Base-by-base conservation (phyloP, 1,140 invertebrate genomes). In the Drosophila chauvacae region DNA sequence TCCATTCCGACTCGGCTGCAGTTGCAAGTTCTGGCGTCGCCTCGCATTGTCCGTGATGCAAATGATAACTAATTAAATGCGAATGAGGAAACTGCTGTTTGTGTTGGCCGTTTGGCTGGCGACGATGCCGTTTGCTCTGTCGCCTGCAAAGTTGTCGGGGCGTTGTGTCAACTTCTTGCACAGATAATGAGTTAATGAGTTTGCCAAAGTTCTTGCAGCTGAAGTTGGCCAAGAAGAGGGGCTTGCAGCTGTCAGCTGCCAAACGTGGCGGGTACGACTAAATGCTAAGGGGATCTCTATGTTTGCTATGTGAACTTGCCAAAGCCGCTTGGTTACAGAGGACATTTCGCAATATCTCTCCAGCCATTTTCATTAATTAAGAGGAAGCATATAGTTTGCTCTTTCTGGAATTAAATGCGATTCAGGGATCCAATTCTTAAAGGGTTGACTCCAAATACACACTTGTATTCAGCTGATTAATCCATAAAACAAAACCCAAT, bases 101-200 rank as follows among this genome's bases (percentile, higher is more conserved):
- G 65, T 28, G 64, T 53, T 50, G 69, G 33, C 26, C 50, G 33
- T 23, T 55, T 39, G 65, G 28, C 59, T 42, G 60, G 51, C 57
- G 47, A 35, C 69, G 64, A 63, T 61, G 80, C 70, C 71, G 35
- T 75, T 60, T 77, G 66, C 66, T 81, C 69, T 58, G 57, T 53
- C 75, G 75, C 75, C 66, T 50, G 59, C 63, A 81, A 86, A 86
- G 63, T 86, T 86, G 62, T 48, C 63, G 56, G 45, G 77, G 74
- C 77, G 64, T 75, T 81, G 73, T 74, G 73, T 77, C 71, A 87
- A 83, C 71, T 82, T 86, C 77, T 80, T 78, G 65, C 79, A 72
- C 76, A 76, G 83, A 83, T 83, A 82, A 80, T 73, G 83, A 88
- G 84, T 80, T 86, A 87, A 87, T 81, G 80, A 81, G 80, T 81